Evolutionary conservation across 2,113 vertebrate genomes (phyloP), one percentile per base, ranked within the genome.

Genomic region (Festucalex cinctus): DNA sequence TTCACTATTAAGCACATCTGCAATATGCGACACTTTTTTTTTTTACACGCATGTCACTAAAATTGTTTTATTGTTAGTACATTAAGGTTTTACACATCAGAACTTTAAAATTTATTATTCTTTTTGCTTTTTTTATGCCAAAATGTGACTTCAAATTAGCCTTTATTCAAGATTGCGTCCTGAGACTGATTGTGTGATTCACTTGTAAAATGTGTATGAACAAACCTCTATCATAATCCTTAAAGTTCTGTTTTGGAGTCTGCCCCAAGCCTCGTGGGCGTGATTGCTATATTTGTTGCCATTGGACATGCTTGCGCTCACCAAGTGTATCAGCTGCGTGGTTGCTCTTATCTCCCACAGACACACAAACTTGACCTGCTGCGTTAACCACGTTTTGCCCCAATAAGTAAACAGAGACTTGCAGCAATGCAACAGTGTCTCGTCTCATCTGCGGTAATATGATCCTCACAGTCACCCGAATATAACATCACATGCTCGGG

Each of bases 401-500:
- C 9, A 22, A 65, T 46, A 49, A 17, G 32, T 28, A 68, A 12
- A 32, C 9, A 57, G 48, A 63, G 41, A 48, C 54, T 71, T n/a
- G 57, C 28, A 60, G 65, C 26, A 54, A 28, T 20, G 65, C 68
- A 60, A 77, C 66, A 66, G 17, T 22, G 37, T 71, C 63, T 41
- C 61, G 71, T 76, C 75, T 66, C 61, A 69, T 77, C 46, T 41
- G 43, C 56, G 22, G 66, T 75, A 81, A 77, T 74, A 70, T 49
- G 72, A 81, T 66, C 68, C 65, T 32, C 62, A 66, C 82, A 73
- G 60, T 32, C 60, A 46, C 83, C 66, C 39, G 39, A 69, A 74
- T 70, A 74, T 76, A 41, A 62, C 19, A 62, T 62, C 75, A 79
- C 81, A 76, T 76, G 73, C 65, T 66, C 39, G 61, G 77, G 59